Percentiles rank a stretch among this genome's conserved stretches.
phyloP scores from a whole-genome alignment of 2,888 invertebrate genomes.

The Synergus umbraculus region DNA sequence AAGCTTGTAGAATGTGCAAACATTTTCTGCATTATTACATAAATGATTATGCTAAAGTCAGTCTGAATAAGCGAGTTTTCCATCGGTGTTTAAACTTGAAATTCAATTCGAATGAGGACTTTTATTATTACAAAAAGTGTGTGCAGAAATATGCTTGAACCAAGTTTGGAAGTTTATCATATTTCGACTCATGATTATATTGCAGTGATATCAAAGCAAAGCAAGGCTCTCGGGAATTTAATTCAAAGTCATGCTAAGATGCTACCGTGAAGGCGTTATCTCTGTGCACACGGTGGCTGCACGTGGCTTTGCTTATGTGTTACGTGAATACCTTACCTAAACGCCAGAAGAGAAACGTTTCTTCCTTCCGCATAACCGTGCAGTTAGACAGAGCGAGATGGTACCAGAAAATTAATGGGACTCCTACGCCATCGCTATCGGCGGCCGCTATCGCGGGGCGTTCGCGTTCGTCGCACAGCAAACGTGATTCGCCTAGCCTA shows the following conservation, averaged over 20 bases:
- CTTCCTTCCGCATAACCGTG: slow-evolving; percentile 53
- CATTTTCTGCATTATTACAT: background rate
- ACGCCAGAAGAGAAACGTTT: slow-evolving; percentile 61
- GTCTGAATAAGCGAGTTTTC: too few relatives aligned
- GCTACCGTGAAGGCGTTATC: slow-evolving; percentile 71
- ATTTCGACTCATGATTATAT: slow-evolving; percentile 6
- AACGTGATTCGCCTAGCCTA: slow-evolving; percentile 73
- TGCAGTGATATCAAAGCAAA: slow-evolving; percentile 51
- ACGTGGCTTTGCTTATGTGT: slow-evolving; percentile 75
- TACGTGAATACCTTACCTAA: slow-evolving; percentile 77
- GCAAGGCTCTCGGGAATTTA: slow-evolving; percentile 62
- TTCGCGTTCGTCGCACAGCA: slow-evolving; percentile 50
- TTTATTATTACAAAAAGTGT: background rate
- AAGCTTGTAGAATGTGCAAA: background rate
- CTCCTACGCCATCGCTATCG: slow-evolving; percentile 66
- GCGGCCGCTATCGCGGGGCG: slow-evolving; percentile 63
- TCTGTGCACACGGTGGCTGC: slow-evolving; percentile 75
- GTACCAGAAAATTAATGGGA: slow-evolving; percentile 70
- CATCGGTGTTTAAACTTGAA: too few relatives aligned
- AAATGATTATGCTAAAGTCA: background rate
- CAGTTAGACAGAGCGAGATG: slow-evolving; percentile 61
- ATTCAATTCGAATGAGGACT: background rate
- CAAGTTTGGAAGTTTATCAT: background rate
- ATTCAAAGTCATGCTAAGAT: slow-evolving; percentile 72
- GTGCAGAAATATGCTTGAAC: background rate